Base-by-base conservation (phyloP, 92 coral and sea anemone species). In the Hydrozoanthus gracilis region DNA sequence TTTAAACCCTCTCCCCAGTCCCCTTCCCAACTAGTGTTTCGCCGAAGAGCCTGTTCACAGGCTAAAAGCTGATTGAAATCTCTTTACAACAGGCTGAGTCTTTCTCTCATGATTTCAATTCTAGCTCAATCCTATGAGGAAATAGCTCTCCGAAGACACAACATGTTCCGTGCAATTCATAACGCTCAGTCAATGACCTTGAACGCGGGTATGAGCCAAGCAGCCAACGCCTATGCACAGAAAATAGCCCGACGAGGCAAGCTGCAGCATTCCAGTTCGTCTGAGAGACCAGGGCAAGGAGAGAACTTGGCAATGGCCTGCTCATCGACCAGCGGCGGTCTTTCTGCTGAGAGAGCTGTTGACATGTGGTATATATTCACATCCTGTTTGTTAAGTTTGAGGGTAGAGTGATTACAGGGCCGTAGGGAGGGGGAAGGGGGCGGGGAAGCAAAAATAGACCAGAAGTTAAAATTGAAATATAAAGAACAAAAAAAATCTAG, bases 251-350 rank as follows among this genome's bases (percentile, higher is more conserved):
- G 82, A 47, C 75, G 13, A 44, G 98, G 98, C 67, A 51, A 70
- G 10, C 88, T 92, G 4, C 66, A 74, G 64, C 98, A 95, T 78
- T 92, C 98, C 6, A 76, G 82, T 20, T 46, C 64, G 3, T 48
- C 89, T 4, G 90, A 88, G 67, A 67, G 92, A 70, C 79, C 90
- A 4, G 86, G 68, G 3, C 95, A 92, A 72, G 98, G 98, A 2
- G 98, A 96, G 77, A 96, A 93, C 54, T 61, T 96, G 82, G 94
- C 95, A 39, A 93, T 89, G 92, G 95, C 90, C 48, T 96, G 98
- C 76, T 91, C 91, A 47, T 15, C 84, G 7, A 80, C 39, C 39
- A 27, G 39, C 39, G 39, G 49, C 74, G 77, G 82, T 1, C 56
- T 91, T 11, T 77, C 93, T 8, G 90, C 93, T n/a, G 91, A 90